Conservation (phyloP, 2,888 invertebrate genomes). For the Nyleta sp. region DNA sequence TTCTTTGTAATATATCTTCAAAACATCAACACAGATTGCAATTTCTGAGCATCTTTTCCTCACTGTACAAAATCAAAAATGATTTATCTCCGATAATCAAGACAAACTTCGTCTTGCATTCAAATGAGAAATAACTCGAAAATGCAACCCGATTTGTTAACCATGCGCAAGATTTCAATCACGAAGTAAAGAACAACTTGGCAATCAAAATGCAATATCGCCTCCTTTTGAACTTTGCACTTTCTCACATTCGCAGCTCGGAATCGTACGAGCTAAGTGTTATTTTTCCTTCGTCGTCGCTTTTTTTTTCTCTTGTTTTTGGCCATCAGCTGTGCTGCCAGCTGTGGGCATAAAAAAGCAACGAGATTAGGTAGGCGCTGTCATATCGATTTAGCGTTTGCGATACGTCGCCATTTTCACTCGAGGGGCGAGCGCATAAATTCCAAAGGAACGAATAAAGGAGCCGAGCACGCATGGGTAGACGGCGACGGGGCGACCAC, state of each 20-base stretch:
- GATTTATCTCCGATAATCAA: no score
- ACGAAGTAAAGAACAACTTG: no score
- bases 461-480: conserved; percentile 45
- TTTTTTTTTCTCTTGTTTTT: neutral
- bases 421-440: conserved; percentile 24
- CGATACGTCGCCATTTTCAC: conserved; percentile 59
- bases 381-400: conserved; percentile 53
- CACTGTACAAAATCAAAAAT: no score
- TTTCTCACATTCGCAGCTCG: neutral
- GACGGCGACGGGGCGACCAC: conserved; percentile 57
- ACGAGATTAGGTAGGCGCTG: conserved; percentile 53
- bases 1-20: no score
- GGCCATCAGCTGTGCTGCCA: conserved; percentile 40
- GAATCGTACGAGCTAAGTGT: neutral
- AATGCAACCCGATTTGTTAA: no score
- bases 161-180: no score
- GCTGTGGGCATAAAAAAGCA: conserved; percentile 50
- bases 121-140: no score
- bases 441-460: conserved; percentile 63
- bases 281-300: neutral
- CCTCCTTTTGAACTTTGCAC: no score
- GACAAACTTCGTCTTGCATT: no score
- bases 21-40: no score
- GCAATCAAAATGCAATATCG: no score
- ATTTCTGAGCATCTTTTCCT: no score